Conservation (phyloP, 2,797 vertebrate species). For the Lagocephalus sceleratus region DNA sequence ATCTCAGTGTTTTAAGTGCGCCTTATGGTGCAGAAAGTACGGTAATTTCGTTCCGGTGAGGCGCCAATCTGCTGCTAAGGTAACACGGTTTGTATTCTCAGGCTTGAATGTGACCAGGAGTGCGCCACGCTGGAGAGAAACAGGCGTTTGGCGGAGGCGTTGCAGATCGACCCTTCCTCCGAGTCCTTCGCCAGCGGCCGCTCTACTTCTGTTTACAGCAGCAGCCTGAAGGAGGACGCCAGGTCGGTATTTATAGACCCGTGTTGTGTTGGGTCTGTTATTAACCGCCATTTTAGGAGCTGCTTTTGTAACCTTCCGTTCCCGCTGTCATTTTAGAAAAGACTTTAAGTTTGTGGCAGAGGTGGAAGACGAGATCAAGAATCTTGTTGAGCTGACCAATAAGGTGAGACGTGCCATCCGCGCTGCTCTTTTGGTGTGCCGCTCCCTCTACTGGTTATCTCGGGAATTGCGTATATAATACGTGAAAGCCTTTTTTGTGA, state of each 20-base stretch:
- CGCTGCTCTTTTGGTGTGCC: background rate
- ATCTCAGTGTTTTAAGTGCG: no score
- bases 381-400: conserved; percentile 88
- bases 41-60: no score
- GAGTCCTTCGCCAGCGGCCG: conserved; percentile 88
- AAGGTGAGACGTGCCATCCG: conserved; percentile 78
- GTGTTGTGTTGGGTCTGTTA: background rate
- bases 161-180: conserved; percentile 87
- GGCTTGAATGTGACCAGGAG: conserved; percentile 93
- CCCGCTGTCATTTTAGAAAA: conserved; percentile 79
- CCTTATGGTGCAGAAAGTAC: no score
- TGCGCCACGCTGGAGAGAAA: conserved; percentile 93
- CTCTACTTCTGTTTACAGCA: conserved; percentile 86
- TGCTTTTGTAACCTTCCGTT: background rate
- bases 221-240: conserved; percentile 92
- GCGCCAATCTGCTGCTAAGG: no score
- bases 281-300: background rate
- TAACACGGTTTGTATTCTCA: conserved; percentile 28
- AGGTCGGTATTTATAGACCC: conserved; percentile 69
- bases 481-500: background rate
- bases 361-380: conserved; percentile 94
- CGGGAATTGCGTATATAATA: background rate
- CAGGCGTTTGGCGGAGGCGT: conserved; percentile 90
- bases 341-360: conserved; percentile 93
- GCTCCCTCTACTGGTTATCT: conserved; percentile 40